These are phyloP conservation scores for Silurus meridionalis DNA, from an alignment of 2,113 vertebrate genomes.

Conservation along the genomic window DNA sequence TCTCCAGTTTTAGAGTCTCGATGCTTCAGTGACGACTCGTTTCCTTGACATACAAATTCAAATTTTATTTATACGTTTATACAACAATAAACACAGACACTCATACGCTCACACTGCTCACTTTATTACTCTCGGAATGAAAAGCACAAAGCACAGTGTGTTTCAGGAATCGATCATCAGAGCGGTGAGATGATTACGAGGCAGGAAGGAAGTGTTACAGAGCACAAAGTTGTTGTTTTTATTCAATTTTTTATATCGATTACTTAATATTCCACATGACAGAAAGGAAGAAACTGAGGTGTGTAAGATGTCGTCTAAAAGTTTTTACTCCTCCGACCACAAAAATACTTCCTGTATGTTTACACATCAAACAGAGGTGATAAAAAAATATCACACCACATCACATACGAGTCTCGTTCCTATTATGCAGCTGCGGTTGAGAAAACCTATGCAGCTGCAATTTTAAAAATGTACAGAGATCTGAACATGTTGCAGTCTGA, in stretches of 20 bases:
- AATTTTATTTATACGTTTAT: too few relatives aligned
- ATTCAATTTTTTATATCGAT: not conserved
- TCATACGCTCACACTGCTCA: conserved; percentile 44
- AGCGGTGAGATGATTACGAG: conserved; percentile 34
- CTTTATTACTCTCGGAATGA: conserved; percentile 37
- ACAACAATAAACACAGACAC: not conserved
- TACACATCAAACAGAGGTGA: not conserved
- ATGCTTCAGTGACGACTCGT: too few relatives aligned
- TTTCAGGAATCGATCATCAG: conserved; percentile 39
- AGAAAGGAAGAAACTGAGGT: not conserved
- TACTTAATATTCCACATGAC: not conserved
- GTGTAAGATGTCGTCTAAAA: not conserved
- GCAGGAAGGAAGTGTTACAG: not conserved
- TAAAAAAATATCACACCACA: not conserved
- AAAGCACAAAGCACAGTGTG: conserved; percentile 38
- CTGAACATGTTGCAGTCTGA: too few relatives aligned
- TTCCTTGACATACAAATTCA: not conserved
- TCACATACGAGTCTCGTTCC: not conserved
- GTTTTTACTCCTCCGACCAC: not conserved
- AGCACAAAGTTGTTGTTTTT: not conserved
- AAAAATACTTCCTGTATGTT: not conserved
- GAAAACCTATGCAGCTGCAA: not conserved
- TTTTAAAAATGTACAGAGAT: too few relatives aligned
- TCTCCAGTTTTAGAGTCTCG: not conserved
- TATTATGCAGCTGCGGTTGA: not conserved